These are phyloP conservation scores for Holotrichia oblita DNA, from an alignment of 1,140 invertebrate species.

Conservation along the genomic window DNA sequence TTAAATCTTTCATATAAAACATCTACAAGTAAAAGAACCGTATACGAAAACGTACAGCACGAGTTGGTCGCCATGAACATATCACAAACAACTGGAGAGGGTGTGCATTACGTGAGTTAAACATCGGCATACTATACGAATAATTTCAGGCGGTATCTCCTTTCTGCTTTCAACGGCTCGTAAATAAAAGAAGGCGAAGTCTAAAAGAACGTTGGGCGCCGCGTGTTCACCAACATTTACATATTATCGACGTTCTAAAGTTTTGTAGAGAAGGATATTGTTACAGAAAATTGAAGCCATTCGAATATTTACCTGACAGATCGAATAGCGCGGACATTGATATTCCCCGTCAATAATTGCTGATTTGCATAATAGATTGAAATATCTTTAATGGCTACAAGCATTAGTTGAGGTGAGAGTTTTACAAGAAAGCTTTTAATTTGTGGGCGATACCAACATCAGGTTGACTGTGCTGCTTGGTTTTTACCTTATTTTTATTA, in stretches of 20 bases:
- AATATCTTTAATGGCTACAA: background rate
- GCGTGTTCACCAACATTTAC: constrained; percentile 19
- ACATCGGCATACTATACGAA: constrained; percentile 15
- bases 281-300: constrained; percentile 27
- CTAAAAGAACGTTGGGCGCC: constrained; percentile 16
- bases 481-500: too few species aligned
- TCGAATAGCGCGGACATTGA: constrained; percentile 24
- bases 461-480: background rate
- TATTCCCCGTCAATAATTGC: constrained; percentile 26
- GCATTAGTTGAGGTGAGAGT: background rate
- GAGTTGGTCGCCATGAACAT: background rate
- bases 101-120: constrained; percentile 5
- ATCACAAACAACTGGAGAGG: background rate
- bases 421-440: constrained; percentile 22
- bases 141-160: constrained; percentile 11
- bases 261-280: constrained; percentile 35
- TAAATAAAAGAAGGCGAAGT: constrained; percentile 32
- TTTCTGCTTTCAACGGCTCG: background rate
- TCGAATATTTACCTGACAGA: constrained; percentile 32
- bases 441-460: background rate
- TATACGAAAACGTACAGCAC: background rate
- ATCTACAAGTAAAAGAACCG: background rate
- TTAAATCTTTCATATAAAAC: background rate
- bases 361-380: constrained; percentile 32
- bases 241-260: constrained; percentile 32